These are phyloP conservation scores for Amitus sp. DNA, from an alignment of 2,888 invertebrate species.

Conservation along the genomic window DNA sequence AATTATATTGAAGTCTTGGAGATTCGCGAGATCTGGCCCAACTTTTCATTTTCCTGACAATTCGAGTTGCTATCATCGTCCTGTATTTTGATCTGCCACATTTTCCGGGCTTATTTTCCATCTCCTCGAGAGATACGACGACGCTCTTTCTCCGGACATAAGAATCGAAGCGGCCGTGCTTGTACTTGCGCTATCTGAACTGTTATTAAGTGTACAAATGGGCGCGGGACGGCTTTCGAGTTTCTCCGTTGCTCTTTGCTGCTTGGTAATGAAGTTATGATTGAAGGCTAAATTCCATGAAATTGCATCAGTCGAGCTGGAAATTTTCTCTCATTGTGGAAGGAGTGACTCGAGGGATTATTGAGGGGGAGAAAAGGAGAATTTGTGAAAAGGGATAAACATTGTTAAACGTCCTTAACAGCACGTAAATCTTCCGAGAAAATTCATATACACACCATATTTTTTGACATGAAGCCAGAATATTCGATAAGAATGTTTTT, in stretches of 20 bases:
- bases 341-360: neutral
- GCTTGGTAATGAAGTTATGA: conserved; percentile 60
- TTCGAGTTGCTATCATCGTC: too few species aligned
- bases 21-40: neutral
- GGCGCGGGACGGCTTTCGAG: conserved; percentile 26
- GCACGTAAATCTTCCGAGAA: too few species aligned
- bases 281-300: conserved; percentile 60
- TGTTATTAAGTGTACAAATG: conserved; percentile 57
- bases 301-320: conserved; percentile 50
- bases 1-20: neutral
- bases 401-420: too few species aligned
- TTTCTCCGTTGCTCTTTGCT: conserved; percentile 37
- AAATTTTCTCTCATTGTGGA: conserved; percentile 1
- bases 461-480: too few species aligned
- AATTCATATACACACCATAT: too few species aligned
- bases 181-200: conserved; percentile 44
- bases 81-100: conserved; percentile 16
- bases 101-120: conserved; percentile 8
- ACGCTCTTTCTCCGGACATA: conserved; percentile 26
- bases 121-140: conserved; percentile 25
- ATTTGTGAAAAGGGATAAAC: neutral
- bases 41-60: neutral
- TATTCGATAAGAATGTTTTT: too few species aligned
- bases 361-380: neutral
- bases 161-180: conserved; percentile 23